Evolutionary conservation across 2,797 vertebrate species (phyloP).

Genomic region (Acestrorhynchus altus): DNA sequence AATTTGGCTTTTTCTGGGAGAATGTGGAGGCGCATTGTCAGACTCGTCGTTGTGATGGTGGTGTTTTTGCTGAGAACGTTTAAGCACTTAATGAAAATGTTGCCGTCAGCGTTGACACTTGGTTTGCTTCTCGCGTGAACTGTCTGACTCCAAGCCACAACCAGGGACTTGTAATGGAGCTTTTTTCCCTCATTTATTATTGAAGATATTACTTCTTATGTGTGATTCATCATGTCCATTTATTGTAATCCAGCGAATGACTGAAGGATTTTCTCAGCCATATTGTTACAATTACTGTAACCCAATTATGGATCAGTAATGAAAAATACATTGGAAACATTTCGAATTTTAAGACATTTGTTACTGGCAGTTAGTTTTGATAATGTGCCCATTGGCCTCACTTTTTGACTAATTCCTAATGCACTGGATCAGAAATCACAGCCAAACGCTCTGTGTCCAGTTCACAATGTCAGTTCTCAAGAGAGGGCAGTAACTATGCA

Average conservation of each 20-base stretch:
- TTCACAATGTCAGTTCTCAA: conserved; percentile 28
- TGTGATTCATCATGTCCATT: not conserved
- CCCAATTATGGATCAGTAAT: not conserved
- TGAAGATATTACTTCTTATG: not conserved
- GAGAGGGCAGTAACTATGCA: conserved; percentile 47
- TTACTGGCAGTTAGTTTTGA: not conserved
- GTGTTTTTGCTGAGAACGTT: not conserved
- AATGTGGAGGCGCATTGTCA: not conserved
- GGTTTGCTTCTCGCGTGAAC: not conserved
- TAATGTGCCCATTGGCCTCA: not conserved
- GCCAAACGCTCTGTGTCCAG: not conserved
- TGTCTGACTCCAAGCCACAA: not conserved
- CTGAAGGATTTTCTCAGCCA: no score
- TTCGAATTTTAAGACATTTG: not conserved
- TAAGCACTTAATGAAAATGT: not conserved
- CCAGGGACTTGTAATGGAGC: not conserved
- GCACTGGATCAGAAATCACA: not conserved
- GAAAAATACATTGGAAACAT: not conserved
- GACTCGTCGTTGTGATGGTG: not conserved
- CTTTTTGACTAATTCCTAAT: not conserved
- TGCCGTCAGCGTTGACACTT: not conserved
- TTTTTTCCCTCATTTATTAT: not conserved
- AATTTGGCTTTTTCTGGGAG: not conserved
- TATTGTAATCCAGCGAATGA: not conserved
- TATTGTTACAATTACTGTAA: not conserved